Evolutionary conservation across 2,797 vertebrate genomes (phyloP).

Genomic region (Xenopus petersii): DNA sequence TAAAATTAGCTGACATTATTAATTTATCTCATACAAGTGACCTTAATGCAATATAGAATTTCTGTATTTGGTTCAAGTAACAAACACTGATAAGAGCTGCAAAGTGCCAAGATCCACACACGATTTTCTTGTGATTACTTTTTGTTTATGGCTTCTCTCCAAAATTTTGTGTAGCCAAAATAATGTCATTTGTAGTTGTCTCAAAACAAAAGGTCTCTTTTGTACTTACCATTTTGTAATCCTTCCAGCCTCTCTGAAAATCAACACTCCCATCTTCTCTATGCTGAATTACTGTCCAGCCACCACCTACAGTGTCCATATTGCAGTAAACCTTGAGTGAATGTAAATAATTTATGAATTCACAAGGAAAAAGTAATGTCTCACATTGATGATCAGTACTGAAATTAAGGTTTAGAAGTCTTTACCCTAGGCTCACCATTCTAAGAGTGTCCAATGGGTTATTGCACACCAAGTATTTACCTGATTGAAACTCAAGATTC

Average conservation of each 20-base stretch:
- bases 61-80: constrained; percentile 4
- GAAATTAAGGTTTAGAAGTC: too few relatives aligned
- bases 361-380: too few relatives aligned
- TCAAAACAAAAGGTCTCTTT: constrained; percentile 5
- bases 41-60: background rate
- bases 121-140: background rate
- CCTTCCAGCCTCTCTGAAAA: constrained; percentile 94
- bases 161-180: background rate
- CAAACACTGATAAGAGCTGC: constrained; percentile 1
- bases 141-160: constrained; percentile 6
- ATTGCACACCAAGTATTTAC: too few relatives aligned
- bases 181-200: background rate
- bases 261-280: constrained; percentile 88
- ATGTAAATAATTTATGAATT: background rate
- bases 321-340: constrained; percentile 86
- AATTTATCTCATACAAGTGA: background rate
- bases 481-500: too few relatives aligned
- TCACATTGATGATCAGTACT: too few relatives aligned
- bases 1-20: background rate
- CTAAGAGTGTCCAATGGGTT: too few relatives aligned
- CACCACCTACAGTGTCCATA: constrained; percentile 90
- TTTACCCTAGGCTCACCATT: too few relatives aligned
- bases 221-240: constrained; percentile 90
- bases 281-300: constrained; percentile 92
- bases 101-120: constrained; percentile 8